These are phyloP conservation scores for Aporophyla nigra DNA, from an alignment of 2,888 invertebrate species.

Conservation along the genomic window DNA sequence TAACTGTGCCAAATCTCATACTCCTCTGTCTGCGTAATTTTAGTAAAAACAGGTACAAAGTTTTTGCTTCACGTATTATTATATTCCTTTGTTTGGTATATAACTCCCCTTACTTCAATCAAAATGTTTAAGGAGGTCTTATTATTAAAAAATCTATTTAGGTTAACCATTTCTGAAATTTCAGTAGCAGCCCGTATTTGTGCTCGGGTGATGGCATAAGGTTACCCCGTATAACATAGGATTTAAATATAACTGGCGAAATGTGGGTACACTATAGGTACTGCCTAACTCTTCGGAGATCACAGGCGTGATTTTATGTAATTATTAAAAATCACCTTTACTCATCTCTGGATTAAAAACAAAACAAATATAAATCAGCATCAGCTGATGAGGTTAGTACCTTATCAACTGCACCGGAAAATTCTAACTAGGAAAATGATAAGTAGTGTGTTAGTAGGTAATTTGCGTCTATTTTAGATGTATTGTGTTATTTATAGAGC, in stretches of 20 bases:
- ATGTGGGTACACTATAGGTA: not conserved
- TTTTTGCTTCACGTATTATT: no score
- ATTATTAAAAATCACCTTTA: not conserved
- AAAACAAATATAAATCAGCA: not conserved
- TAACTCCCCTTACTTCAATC: not conserved
- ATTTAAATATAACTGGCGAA: not conserved
- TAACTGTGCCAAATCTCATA: no score
- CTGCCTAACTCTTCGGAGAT: not conserved
- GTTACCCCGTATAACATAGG: no score
- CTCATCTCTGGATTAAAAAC: not conserved
- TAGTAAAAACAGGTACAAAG: no score
- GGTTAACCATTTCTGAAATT: not conserved
- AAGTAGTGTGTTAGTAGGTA: slow-evolving; percentile 38
- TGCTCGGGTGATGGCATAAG: not conserved
- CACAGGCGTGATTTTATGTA: not conserved
- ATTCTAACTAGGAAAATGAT: slow-evolving; percentile 43
- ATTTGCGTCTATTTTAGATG: slow-evolving; percentile 50
- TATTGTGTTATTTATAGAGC: slow-evolving; percentile 50
- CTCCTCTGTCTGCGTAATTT: no score
- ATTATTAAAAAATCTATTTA: not conserved
- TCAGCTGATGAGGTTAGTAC: slow-evolving; percentile 12
- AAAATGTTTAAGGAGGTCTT: not conserved
- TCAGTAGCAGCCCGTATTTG: no score
- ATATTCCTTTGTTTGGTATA: not conserved
- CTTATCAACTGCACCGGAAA: slow-evolving; percentile 49